These are phyloP conservation scores for Pandemis heparana DNA, from an alignment of 2,888 invertebrate species.

Conservation along the genomic window DNA sequence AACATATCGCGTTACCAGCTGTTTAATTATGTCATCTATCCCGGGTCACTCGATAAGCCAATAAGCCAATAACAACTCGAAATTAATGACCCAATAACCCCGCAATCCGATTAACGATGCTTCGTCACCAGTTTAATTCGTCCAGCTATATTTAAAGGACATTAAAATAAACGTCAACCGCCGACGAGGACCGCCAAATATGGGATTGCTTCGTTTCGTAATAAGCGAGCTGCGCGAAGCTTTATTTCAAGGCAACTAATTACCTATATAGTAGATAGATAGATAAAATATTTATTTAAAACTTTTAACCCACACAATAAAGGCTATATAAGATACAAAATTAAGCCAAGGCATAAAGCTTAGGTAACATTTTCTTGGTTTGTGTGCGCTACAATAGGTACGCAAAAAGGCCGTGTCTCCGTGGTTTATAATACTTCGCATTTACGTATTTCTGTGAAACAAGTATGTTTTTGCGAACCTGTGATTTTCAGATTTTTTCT, in stretches of 20 bases:
- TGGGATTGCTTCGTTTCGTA: neutral
- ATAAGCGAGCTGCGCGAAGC: neutral
- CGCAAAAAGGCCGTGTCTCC: too few species aligned
- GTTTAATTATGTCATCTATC: constrained; percentile 30
- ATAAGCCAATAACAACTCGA: constrained; percentile 36
- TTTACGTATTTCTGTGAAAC: too few species aligned
- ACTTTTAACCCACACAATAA: too few species aligned
- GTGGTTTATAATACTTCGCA: too few species aligned
- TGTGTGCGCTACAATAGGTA: too few species aligned
- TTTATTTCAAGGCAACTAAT: neutral
- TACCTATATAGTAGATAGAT: too few species aligned
- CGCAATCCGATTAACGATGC: constrained; percentile 21
- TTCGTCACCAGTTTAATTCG: constrained; percentile 20
- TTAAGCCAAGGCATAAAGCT: too few species aligned
- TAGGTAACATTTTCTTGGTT: too few species aligned
- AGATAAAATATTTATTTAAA: too few species aligned
- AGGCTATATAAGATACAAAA: too few species aligned
- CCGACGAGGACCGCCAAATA: neutral
- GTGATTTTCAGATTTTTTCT: too few species aligned
- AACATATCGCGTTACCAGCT: constrained; percentile 7
- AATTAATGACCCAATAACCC: constrained; percentile 44
- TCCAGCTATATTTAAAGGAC: neutral
- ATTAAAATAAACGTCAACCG: neutral
- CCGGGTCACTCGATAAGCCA: constrained; percentile 41
- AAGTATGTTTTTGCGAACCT: too few species aligned